These are phyloP conservation scores for Meda fulgida DNA, from an alignment of 2,797 vertebrate species.

Conservation along the genomic window DNA sequence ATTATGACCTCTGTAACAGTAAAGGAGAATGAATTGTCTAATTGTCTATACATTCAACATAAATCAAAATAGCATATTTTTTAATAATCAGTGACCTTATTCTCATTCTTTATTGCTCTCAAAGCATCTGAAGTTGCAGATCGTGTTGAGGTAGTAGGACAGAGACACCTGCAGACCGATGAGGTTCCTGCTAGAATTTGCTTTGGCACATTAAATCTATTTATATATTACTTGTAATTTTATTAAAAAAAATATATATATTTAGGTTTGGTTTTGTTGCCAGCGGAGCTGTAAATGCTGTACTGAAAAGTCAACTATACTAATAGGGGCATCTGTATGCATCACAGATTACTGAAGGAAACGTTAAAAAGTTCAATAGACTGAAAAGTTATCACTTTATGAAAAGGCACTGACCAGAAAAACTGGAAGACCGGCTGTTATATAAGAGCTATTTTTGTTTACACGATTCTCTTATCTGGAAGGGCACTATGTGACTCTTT, in stretches of 20 bases:
- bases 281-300: neutral
- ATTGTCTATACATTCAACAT: neutral
- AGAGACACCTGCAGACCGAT: slow-evolving; percentile 36
- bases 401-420: slow-evolving; percentile 22
- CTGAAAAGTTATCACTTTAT: neutral
- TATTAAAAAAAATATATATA: neutral
- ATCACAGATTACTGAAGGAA: neutral
- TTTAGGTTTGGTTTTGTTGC: neutral
- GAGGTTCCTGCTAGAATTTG: neutral
- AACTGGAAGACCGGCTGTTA: neutral
- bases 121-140: slow-evolving; percentile 7
- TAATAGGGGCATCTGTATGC: neutral
- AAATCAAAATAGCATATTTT: neutral
- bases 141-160: slow-evolving; percentile 38
- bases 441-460: slow-evolving; percentile 12
- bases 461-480: neutral
- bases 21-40: neutral
- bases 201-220: neutral
- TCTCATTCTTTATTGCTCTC: neutral
- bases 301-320: neutral
- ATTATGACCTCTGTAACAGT: neutral
- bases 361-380: neutral
- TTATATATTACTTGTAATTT: neutral
- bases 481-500: neutral
- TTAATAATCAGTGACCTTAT: neutral